Conservation (phyloP, 2,888 invertebrate genomes). For the Andrena dorsata region DNA sequence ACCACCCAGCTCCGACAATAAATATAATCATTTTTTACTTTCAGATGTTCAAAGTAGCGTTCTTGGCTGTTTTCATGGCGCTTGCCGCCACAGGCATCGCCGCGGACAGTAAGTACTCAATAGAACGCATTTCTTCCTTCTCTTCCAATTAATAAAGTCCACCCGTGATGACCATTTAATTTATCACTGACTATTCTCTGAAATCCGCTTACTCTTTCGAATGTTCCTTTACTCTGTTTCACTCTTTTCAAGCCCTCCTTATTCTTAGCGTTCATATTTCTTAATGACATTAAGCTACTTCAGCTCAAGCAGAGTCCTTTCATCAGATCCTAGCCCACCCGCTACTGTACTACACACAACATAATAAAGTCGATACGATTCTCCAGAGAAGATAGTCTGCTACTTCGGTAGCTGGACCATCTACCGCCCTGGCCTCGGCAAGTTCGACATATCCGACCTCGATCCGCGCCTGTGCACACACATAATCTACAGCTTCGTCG, state of each 20-base stretch:
- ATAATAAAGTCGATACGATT: background rate
- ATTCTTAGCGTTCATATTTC: too few relatives aligned
- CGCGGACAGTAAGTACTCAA: slow-evolving; percentile 70
- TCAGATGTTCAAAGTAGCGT: slow-evolving; percentile 66
- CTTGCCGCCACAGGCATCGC: slow-evolving; percentile 28
- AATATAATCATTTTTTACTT: slow-evolving; percentile 20
- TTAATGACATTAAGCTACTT: too few relatives aligned
- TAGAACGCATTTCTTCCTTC: background rate
- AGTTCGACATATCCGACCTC: slow-evolving; percentile 89
- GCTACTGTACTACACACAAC: too few relatives aligned
- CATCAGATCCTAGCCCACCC: background rate
- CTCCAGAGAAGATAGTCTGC: slow-evolving; percentile 89
- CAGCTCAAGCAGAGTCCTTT: too few relatives aligned
- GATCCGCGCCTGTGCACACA: slow-evolving; percentile 91
- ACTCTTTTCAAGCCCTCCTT: too few relatives aligned
- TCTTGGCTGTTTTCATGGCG: slow-evolving; percentile 55
- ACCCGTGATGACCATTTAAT: too few relatives aligned
- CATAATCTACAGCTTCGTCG: slow-evolving; percentile 91
- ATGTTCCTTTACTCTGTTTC: too few relatives aligned
- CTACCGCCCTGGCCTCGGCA: slow-evolving; percentile 88
- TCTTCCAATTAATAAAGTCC: too few relatives aligned
- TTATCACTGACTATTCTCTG: too few relatives aligned
- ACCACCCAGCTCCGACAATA: background rate
- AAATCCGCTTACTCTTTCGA: too few relatives aligned
- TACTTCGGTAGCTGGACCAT: slow-evolving; percentile 93